Conservation (phyloP, 2,797 vertebrate genomes). For the Sebastes iracundus region DNA sequence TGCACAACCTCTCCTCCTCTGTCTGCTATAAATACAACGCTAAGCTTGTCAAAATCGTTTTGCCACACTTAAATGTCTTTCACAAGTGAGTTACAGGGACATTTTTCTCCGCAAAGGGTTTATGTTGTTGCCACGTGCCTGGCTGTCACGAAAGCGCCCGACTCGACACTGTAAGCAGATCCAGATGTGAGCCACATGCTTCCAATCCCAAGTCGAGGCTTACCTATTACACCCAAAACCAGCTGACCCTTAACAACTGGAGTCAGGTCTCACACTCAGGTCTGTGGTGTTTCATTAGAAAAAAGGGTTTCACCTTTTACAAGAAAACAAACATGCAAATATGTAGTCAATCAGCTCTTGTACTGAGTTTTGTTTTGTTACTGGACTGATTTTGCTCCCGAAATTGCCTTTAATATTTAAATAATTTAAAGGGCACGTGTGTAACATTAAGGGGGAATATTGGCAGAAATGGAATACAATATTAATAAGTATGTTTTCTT, state of each 20-base stretch:
- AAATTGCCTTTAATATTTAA: not conserved
- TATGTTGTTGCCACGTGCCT: constrained; percentile 77
- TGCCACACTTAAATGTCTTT: constrained; percentile 55
- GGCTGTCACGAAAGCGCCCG: constrained; percentile 74
- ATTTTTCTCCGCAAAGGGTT: constrained; percentile 67
- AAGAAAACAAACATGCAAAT: constrained; percentile 67
- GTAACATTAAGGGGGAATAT: no score
- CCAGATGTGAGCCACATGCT: constrained; percentile 80
- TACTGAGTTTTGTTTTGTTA: not conserved
- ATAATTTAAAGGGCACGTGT: no score
- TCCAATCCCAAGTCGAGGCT: constrained; percentile 68
- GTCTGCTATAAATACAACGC: constrained; percentile 48
- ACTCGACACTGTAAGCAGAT: constrained; percentile 69
- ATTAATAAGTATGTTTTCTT: no score
- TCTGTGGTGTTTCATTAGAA: constrained; percentile 85
- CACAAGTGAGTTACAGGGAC: constrained; percentile 63
- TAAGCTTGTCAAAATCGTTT: constrained; percentile 60
- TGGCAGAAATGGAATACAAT: no score
- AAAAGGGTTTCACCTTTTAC: constrained; percentile 81
- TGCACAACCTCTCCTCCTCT: not conserved
- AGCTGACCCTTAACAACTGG: constrained; percentile 55
- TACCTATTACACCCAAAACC: constrained; percentile 64
- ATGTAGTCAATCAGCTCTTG: not conserved
- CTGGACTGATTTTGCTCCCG: not conserved
- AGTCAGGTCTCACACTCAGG: constrained; percentile 81